These are phyloP conservation scores for Dasyurus viverrinus DNA, from an alignment of 2,113 vertebrate genomes.

Conservation along the genomic window DNA sequence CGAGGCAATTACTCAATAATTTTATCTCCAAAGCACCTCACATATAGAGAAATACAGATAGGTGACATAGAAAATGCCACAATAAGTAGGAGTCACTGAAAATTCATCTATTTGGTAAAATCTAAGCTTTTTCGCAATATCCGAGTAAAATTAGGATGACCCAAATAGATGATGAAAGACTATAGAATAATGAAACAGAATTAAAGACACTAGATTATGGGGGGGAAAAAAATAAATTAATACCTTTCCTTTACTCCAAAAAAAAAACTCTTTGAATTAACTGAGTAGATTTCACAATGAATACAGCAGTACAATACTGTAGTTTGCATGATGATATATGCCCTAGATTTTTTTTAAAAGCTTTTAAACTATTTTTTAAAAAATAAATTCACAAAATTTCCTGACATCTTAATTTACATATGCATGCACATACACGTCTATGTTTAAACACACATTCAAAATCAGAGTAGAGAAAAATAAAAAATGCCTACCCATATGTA, in stretches of 20 bases:
- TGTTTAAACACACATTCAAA: not conserved
- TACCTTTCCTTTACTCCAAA: not conserved
- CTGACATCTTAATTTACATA: not conserved
- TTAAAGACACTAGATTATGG: not conserved
- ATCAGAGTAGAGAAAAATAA: not conserved
- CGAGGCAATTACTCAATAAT: not conserved
- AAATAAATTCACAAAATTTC: not conserved
- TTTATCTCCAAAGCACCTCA: not conserved
- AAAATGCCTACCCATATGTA: not conserved
- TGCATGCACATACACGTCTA: not conserved
- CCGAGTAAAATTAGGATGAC: not conserved
- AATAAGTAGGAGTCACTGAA: not conserved
- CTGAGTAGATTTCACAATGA: not conserved
- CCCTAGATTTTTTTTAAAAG: not conserved
- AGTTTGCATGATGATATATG: not conserved
- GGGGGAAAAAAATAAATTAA: not conserved
- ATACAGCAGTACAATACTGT: not conserved
- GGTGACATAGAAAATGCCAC: not conserved
- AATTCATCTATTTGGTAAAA: not conserved
- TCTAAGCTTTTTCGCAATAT: not conserved
- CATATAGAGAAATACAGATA: not conserved
- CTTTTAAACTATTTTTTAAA: not conserved
- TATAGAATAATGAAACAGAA: not conserved
- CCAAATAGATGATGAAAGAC: not conserved
- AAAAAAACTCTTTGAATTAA: not conserved